Base-by-base conservation (phyloP, 2,888 invertebrate genomes). In the Muscina levida region DNA sequence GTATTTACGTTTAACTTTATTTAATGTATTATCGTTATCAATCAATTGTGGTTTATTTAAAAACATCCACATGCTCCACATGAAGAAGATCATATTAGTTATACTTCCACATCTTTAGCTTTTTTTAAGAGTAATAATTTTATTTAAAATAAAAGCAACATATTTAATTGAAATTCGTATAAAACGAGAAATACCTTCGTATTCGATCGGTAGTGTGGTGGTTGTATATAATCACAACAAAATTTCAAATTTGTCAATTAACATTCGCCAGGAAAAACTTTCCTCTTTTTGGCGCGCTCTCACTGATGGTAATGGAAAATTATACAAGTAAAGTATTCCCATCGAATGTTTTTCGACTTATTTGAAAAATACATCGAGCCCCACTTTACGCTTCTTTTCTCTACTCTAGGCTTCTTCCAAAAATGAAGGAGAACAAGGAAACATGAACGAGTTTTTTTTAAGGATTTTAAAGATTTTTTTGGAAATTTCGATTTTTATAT, bases 41-140 rank as follows among this genome's bases (percentile, higher is more conserved):
- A 86, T 82, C 83, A 82, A 84, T 85, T 85, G 84, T 84, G 84
- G 88, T 80, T 80, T 85, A 84, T 87, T 87, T 85, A 85, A 88
- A 85, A 87, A 85, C 86, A 87, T 86, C 86, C 88, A 85, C 83
- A 85, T 84, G 82, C 84, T 85, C 84, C 22, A 62, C 42, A 77
- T 68, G 19, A 72, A 39, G 42, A 39, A 85, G 84, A 84, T 83
- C 86, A 83, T 85, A 51, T 59, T 11, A 37, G 10, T 22, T 51
- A 31, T 59, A 37, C 39, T 59, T 59, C 82, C 17, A n/a, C n/a
- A n/a, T n/a, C n/a, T n/a, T n/a, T n/a, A n/a, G 83, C 84, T 84
- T 86, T 86, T 86, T 86, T 81, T 80, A 82, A 83, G 71, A 77
- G 77, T 53, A 74, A 82, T 56, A 44, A 19, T 59, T 59, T 19